Percentiles rank a stretch among this genome's conserved stretches.
Conservation (phyloP, 2,797 vertebrate species). For the Alcedo atthis region DNA sequence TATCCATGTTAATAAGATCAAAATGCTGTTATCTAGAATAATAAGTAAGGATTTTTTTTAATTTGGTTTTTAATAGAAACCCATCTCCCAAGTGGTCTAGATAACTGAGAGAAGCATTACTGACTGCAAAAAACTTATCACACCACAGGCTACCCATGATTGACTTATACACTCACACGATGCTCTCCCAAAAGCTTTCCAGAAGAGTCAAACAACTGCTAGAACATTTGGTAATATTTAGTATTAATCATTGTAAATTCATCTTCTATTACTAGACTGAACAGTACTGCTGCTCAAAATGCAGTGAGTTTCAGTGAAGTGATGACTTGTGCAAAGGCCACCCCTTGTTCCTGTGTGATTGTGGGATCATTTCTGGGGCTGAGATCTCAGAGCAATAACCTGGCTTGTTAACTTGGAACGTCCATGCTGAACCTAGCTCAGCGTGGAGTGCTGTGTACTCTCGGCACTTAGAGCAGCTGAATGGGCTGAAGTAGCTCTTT, state of each 20-base stretch:
- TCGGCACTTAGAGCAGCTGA: neutral
- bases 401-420: neutral
- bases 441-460: neutral
- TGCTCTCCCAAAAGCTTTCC: neutral
- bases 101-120: conserved; percentile 26
- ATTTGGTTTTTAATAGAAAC: conserved; percentile 66
- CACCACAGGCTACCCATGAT: conserved; percentile 9
- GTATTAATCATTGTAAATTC: conserved; percentile 68
- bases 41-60: conserved; percentile 55
- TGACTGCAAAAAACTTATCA: conserved; percentile 46
- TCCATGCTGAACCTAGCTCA: neutral
- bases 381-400: neutral
- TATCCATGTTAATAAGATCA: conserved; percentile 72
- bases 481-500: neutral
- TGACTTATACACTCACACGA: conserved; percentile 36
- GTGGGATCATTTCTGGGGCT: conserved; percentile 32
- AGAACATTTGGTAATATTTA: conserved; percentile 61
- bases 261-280: conserved; percentile 47
- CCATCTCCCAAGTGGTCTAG: conserved; percentile 43
- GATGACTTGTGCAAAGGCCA: conserved; percentile 13
- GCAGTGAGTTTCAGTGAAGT: conserved; percentile 26
- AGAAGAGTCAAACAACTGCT: conserved; percentile 32
- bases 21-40: conserved; percentile 64
- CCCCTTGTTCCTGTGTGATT: conserved; percentile 15
- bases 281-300: conserved; percentile 9